These are phyloP conservation scores for Eupeodes latifasciatus DNA, from an alignment of 2,888 invertebrate genomes.

Conservation along the genomic window DNA sequence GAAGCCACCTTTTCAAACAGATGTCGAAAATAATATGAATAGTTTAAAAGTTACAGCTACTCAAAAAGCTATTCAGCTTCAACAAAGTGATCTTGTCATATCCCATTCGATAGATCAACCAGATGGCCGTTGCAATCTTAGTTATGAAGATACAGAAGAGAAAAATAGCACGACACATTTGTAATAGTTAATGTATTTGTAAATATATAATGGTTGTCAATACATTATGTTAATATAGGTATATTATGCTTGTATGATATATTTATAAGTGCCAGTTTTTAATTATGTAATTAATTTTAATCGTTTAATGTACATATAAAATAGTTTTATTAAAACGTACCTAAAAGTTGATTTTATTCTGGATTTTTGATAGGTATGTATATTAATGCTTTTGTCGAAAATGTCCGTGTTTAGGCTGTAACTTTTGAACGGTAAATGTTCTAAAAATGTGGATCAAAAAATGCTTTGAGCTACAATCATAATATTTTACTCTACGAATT, in stretches of 20 bases:
- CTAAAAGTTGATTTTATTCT: background rate
- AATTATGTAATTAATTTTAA: conserved; percentile 58
- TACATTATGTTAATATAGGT: conserved; percentile 39
- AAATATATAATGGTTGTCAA: conserved; percentile 45
- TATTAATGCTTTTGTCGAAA: no score
- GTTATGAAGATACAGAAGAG: conserved; percentile 81
- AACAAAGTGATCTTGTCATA: conserved; percentile 81
- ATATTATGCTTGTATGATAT: conserved; percentile 63
- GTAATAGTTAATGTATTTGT: conserved; percentile 68
- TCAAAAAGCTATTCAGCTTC: conserved; percentile 81
- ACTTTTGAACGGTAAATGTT: no score
- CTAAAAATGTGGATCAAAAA: no score
- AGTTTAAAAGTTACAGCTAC: conserved; percentile 79
- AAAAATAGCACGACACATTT: conserved; percentile 81
- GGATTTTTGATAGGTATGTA: no score
- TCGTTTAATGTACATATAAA: conserved; percentile 32
- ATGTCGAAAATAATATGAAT: conserved; percentile 78
- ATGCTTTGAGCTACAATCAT: no score
- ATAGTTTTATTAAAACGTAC: conserved; percentile 55
- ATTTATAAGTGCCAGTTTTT: conserved; percentile 65
- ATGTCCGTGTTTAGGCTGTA: no score
- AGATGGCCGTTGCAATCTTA: conserved; percentile 79
- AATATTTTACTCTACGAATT: no score
- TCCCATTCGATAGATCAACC: conserved; percentile 47
- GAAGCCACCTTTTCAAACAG: conserved; percentile 57